Percentiles rank a stretch among this genome's conserved stretches.
These are phyloP conservation scores for Dolomedes plantarius DNA, from an alignment of 2,888 invertebrate species.

Conservation along the genomic window DNA sequence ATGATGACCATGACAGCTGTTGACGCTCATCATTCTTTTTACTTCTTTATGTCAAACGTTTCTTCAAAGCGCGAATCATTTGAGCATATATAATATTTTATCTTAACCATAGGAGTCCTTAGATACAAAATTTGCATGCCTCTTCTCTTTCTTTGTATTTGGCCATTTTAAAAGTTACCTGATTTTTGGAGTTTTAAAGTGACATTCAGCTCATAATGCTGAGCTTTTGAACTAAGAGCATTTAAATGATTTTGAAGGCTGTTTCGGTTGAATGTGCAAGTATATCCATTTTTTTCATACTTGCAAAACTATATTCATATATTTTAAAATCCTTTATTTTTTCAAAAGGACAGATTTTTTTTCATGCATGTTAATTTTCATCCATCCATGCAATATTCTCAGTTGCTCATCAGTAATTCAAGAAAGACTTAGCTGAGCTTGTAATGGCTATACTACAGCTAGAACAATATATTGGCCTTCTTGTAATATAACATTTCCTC, in stretches of 20 bases:
- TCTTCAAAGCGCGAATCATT: neutral
- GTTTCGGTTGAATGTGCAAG: slow-evolving; percentile 47
- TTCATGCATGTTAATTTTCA: no score
- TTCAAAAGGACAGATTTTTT: no score
- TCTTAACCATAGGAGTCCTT: neutral
- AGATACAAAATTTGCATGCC: neutral
- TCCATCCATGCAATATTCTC: no score
- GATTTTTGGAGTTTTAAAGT: neutral
- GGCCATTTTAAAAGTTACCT: slow-evolving; percentile 3
- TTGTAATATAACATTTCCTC: no score
- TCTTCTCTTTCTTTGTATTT: slow-evolving; percentile 4
- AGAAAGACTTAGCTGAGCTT: no score
- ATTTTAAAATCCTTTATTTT: no score
- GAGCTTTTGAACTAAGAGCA: no score
- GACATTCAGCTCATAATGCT: neutral
- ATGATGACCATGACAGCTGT: slow-evolving; percentile 27
- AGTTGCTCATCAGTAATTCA: no score
- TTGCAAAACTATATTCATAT: neutral
- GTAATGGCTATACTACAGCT: no score
- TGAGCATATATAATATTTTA: neutral
- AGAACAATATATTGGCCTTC: no score
- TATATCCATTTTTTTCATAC: neutral
- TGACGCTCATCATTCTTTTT: neutral
- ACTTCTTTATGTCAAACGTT: neutral
- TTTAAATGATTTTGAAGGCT: slow-evolving; percentile 38